Percentiles rank a stretch among this genome's conserved stretches.
Evolutionary conservation across 2,797 vertebrate genomes (phyloP).

Genomic region (Silurus lanzhouensis): DNA sequence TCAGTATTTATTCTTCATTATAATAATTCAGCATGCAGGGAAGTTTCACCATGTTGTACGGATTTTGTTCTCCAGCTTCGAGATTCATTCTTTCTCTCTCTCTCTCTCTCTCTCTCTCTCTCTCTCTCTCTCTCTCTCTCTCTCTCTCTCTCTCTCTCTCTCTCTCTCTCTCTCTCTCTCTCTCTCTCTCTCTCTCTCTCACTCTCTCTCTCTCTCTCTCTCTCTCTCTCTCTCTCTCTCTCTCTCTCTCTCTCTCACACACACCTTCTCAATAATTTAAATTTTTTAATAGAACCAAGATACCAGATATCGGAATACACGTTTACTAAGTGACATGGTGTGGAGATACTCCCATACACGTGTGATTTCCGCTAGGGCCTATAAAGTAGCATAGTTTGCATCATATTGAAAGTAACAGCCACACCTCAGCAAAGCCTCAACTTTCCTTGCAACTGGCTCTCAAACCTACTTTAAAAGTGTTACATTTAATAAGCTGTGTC

Average conservation of each 20-base stretch:
- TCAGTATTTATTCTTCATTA: neutral
- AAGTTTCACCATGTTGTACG: neutral
- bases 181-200: neutral
- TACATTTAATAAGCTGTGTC: neutral
- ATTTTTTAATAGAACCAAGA: neutral
- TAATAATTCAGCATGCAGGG: neutral
- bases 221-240: neutral
- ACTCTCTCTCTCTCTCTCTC: neutral
- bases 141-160: too few species aligned
- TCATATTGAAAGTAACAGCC: neutral
- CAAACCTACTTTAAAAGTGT: neutral
- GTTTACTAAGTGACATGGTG: neutral
- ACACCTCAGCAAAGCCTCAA: neutral
- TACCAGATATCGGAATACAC: neutral
- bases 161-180: neutral
- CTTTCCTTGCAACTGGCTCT: neutral
- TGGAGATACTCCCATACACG: neutral
- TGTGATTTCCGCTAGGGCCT: too few species aligned
- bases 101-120: neutral
- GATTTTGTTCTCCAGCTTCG: neutral
- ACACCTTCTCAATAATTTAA: too few species aligned
- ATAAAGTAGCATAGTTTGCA: too few species aligned
- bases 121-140: neutral
- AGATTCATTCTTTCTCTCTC: neutral
- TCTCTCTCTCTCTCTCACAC: neutral